phyloP scores from a whole-genome alignment of 2,888 invertebrate species.

The Seira sanloemensis region DNA sequence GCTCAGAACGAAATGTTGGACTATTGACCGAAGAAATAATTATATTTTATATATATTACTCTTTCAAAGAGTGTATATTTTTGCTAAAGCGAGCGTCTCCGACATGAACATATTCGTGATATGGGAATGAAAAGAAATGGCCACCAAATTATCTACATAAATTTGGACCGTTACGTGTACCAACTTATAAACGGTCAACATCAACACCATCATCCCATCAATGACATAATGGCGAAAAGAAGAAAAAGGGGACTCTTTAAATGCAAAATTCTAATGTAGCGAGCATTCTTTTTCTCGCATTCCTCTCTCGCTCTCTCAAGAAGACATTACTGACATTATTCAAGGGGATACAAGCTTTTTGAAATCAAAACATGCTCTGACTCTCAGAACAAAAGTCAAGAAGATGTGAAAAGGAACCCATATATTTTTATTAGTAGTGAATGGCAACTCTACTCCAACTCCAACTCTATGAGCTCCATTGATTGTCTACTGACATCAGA shows the following conservation, averaged over 20 bases:
- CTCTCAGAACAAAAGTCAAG: not conserved
- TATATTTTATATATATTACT: not conserved
- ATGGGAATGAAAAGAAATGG: slow-evolving; percentile 1
- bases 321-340: not conserved
- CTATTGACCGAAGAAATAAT: not conserved
- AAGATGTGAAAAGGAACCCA: no score
- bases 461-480: not conserved
- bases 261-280: no score
- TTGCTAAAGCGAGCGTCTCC: not conserved
- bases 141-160: not conserved
- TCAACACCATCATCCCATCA: not conserved
- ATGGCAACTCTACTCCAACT: not conserved
- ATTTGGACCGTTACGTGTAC: slow-evolving; percentile 1
- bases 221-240: slow-evolving; percentile 1
- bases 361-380: not conserved
- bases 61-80: no score
- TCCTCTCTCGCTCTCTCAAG: not conserved
- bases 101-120: not conserved
- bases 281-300: not conserved
- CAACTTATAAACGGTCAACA: not conserved
- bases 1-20: not conserved
- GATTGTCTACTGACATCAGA: not conserved
- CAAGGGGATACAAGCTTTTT: not conserved
- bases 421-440: not conserved
- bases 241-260: not conserved